These are phyloP conservation scores for Nephrotoma guestfalica DNA, from an alignment of 2,888 invertebrate species.

Conservation along the genomic window DNA sequence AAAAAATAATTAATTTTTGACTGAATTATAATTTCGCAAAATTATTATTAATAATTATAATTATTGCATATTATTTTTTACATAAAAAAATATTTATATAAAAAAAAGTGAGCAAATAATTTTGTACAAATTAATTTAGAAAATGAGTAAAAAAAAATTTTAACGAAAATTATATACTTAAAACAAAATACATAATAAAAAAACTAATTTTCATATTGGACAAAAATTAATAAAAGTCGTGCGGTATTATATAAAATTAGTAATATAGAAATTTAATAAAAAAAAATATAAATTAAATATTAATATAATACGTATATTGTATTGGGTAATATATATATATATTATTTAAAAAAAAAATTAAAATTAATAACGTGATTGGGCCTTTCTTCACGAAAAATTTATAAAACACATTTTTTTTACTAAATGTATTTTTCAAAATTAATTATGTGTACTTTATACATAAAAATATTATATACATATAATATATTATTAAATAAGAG, in stretches of 20 bases:
- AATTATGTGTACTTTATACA: background rate
- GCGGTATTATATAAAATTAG: background rate
- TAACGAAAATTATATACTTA: background rate
- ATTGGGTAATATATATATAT: conserved; percentile 2
- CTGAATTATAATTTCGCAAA: background rate
- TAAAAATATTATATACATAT: background rate
- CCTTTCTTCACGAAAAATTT: background rate
- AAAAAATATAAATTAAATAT: background rate
- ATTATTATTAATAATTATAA: background rate
- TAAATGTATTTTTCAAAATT: background rate
- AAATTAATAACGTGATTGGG: background rate
- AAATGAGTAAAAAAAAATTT: background rate
- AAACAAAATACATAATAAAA: background rate
- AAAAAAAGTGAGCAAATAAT: conserved; percentile 1
- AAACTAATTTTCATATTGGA: background rate
- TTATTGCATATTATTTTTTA: background rate
- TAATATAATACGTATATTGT: background rate
- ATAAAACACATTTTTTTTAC: background rate
- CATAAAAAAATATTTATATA: background rate
- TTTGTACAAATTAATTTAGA: conserved; percentile 4
- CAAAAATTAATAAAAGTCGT: background rate
- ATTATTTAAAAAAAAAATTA: background rate
- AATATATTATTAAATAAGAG: background rate
- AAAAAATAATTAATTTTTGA: background rate
- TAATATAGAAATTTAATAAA: background rate